phyloP scores from a whole-genome alignment of 2,888 invertebrate species.

The Morpho deidamia region DNA sequence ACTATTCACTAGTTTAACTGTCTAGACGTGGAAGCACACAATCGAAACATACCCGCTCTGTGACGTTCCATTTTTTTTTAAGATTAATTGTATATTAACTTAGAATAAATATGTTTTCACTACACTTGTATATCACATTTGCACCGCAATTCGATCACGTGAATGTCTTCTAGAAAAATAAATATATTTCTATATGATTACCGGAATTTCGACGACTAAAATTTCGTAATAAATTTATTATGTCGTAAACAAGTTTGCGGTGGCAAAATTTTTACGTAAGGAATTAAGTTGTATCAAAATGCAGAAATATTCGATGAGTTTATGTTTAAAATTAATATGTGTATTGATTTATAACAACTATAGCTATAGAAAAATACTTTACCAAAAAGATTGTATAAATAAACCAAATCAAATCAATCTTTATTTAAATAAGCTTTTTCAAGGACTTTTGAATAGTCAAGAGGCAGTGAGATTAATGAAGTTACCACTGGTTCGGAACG shows the following conservation, averaged over 20 bases:
- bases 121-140: conserved; percentile 70
- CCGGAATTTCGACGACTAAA: background rate
- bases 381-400: too few species aligned
- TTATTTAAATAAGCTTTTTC: too few species aligned
- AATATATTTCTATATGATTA: conserved; percentile 1
- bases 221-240: too few species aligned
- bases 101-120: conserved; percentile 53
- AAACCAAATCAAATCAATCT: too few species aligned
- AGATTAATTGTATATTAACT: conserved; percentile 37
- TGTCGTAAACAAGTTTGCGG: too few species aligned
- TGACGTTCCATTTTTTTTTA: conserved; percentile 57
- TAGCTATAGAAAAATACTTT: too few species aligned
- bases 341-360: too few species aligned
- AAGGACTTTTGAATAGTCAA: too few species aligned
- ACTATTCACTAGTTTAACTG: conserved; percentile 57
- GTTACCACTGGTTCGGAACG: too few species aligned
- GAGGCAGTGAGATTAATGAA: too few species aligned
- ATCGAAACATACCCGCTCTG: conserved; percentile 48
- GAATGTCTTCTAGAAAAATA: conserved; percentile 45
- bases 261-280: background rate
- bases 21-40: conserved; percentile 60
- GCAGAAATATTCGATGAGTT: background rate
- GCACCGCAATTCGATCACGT: conserved; percentile 44
- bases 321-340: too few species aligned
- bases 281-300: background rate